A percentile compares a stretch with the other conserved stretches of the same genome.
Conservation (phyloP, 2,888 invertebrate species). For the Euproctis similis region DNA sequence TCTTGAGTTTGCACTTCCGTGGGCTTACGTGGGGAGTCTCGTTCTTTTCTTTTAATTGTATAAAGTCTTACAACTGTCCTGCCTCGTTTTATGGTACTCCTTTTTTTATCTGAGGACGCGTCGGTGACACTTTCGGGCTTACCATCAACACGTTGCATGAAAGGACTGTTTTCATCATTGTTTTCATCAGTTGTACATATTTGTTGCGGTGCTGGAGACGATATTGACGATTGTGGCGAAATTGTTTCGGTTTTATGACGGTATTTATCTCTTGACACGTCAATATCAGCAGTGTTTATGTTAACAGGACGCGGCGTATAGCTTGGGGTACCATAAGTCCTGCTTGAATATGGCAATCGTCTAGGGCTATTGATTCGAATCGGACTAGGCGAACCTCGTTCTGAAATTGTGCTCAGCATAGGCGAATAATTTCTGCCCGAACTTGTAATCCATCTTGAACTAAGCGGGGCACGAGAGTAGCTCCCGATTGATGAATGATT, state of each 20-base stretch:
- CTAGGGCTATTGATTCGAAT: conserved; percentile 61
- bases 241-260: conserved; percentile 39
- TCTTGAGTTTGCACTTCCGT: conserved; percentile 25
- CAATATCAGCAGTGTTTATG: conserved; percentile 90
- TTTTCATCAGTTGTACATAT: conserved; percentile 28
- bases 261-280: conserved; percentile 83
- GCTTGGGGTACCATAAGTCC: conserved; percentile 56
- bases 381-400: conserved; percentile 51
- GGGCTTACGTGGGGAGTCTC: conserved; percentile 63
- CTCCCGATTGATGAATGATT: conserved; percentile 68
- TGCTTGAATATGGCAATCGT: conserved; percentile 67
- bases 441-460: conserved; percentile 54
- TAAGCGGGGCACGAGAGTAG: conserved; percentile 71
- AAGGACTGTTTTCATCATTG: conserved; percentile 53
- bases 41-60: conserved; percentile 74
- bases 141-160: conserved; percentile 64
- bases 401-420: conserved; percentile 82
- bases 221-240: conserved; percentile 10
- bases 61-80: conserved; percentile 84
- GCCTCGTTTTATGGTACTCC: conserved; percentile 81
- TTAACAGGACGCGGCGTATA: conserved; percentile 79
- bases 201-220: conserved; percentile 21
- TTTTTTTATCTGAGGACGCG: conserved; percentile 52
- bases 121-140: conserved; percentile 62
- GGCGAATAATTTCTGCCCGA: conserved; percentile 79